These are phyloP conservation scores for Gavia stellata DNA, from an alignment of 2,113 vertebrate species.

Conservation along the genomic window DNA sequence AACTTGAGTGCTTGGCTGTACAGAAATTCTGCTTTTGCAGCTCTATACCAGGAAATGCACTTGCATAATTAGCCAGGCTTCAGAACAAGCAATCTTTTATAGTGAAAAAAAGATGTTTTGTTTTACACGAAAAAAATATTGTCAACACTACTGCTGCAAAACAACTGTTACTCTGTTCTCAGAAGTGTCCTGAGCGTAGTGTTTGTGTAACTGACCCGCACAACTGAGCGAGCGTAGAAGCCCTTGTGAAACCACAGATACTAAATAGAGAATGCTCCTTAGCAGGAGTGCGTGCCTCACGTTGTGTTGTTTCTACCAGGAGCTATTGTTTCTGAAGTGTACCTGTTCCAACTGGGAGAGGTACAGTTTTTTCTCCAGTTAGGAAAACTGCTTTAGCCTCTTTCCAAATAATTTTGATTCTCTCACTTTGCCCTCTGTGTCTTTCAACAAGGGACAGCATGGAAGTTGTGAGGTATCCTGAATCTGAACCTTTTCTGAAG, in stretches of 20 bases:
- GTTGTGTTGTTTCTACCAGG: background rate
- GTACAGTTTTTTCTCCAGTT: background rate
- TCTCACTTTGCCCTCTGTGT: background rate
- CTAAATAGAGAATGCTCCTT: background rate
- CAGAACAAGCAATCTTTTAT: conserved; percentile 13
- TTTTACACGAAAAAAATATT: background rate
- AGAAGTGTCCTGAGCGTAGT: background rate
- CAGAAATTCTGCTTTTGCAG: background rate
- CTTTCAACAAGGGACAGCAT: background rate
- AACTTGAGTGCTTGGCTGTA: background rate
- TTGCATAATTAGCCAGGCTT: background rate
- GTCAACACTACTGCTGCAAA: background rate
- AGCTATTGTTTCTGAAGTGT: background rate
- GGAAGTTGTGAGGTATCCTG: too few species aligned
- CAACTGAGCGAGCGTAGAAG: background rate
- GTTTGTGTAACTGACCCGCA: conserved; percentile 9
- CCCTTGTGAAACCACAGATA: background rate
- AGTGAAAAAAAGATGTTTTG: background rate
- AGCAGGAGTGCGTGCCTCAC: background rate
- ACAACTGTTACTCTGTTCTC: conserved; percentile 28
- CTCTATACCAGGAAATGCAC: background rate
- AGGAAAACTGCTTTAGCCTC: background rate
- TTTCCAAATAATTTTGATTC: background rate
- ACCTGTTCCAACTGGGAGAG: background rate
- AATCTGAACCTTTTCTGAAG: too few species aligned